Conservation (phyloP, 2,797 vertebrate species). For the Manis pentadactyla region DNA sequence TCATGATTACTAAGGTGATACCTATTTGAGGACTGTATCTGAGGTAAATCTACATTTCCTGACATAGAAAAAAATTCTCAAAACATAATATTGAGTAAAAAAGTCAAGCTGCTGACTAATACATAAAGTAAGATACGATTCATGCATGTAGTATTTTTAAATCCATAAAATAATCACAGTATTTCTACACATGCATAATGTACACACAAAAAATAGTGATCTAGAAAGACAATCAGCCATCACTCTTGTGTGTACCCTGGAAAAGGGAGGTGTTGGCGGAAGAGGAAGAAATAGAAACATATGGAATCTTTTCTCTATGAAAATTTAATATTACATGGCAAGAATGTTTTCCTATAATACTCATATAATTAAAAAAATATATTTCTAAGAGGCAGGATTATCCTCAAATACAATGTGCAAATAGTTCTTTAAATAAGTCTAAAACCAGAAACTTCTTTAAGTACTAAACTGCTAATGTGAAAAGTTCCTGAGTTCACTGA, state of each 20-base stretch:
- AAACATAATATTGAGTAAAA: not conserved
- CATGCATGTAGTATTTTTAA: not conserved
- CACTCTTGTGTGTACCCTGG: not conserved
- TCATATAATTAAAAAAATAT: not conserved
- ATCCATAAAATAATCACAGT: not conserved
- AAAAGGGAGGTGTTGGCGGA: not conserved
- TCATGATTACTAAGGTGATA: not conserved
- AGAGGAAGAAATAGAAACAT: not conserved
- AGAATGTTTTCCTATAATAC: slow-evolving; percentile 31
- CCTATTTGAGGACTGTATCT: not conserved
- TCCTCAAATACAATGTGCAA: not conserved
- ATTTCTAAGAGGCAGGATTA: not conserved
- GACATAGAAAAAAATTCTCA: not conserved
- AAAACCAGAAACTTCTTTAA: slow-evolving; percentile 40
- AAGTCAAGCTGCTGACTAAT: not conserved
- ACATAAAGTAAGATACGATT: not conserved
- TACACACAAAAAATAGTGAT: not conserved
- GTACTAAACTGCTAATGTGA: slow-evolving; percentile 41
- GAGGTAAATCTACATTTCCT: not conserved
- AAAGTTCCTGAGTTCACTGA: slow-evolving; percentile 25
- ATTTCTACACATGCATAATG: not conserved
- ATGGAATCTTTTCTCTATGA: not conserved
- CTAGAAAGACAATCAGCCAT: not conserved
- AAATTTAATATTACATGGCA: slow-evolving; percentile 2
- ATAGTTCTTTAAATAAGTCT: not conserved